A percentile compares a stretch with the other conserved stretches of the same genome.
Conservation (phyloP, 2,113 vertebrate genomes). For the Pyrgilauda ruficollis region DNA sequence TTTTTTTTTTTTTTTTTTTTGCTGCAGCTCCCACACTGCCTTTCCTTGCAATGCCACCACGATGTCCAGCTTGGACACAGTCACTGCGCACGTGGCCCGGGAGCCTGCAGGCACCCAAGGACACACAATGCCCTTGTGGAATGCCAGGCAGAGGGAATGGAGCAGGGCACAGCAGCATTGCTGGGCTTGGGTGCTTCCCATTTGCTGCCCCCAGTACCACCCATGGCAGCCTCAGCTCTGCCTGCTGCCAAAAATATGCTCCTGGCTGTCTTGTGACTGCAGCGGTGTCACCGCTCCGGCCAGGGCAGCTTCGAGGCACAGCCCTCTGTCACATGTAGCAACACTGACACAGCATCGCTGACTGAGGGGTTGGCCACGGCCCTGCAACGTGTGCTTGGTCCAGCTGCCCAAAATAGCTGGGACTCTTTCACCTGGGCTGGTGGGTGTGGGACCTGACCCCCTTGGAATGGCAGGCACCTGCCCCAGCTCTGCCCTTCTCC, state of each 20-base stretch:
- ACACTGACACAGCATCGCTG: not conserved
- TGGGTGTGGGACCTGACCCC: not conserved
- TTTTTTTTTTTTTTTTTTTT: not conserved
- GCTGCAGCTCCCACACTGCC: not conserved
- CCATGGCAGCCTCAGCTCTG: not conserved
- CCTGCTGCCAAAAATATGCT: not conserved
- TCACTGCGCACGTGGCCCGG: accelerated
- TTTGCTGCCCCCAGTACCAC: not conserved
- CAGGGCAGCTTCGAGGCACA: not conserved
- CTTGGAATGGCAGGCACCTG: not conserved
- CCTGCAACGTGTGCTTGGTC: not conserved
- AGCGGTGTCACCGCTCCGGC: accelerated
- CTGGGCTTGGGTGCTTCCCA: not conserved
- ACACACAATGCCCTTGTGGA: not conserved
- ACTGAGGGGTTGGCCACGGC: accelerated
- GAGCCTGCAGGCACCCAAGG: not conserved
- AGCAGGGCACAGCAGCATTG: not conserved
- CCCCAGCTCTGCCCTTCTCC: not conserved
- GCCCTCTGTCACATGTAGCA: not conserved
- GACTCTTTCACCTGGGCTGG: not conserved
- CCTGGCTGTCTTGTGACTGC: not conserved
- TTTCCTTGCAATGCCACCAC: not conserved
- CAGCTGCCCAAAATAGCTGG: not conserved
- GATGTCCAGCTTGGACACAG: accelerated
- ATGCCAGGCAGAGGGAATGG: not conserved